These are phyloP conservation scores for Neodiprion lecontei DNA, from an alignment of 1,140 invertebrate species.

Conservation along the genomic window DNA sequence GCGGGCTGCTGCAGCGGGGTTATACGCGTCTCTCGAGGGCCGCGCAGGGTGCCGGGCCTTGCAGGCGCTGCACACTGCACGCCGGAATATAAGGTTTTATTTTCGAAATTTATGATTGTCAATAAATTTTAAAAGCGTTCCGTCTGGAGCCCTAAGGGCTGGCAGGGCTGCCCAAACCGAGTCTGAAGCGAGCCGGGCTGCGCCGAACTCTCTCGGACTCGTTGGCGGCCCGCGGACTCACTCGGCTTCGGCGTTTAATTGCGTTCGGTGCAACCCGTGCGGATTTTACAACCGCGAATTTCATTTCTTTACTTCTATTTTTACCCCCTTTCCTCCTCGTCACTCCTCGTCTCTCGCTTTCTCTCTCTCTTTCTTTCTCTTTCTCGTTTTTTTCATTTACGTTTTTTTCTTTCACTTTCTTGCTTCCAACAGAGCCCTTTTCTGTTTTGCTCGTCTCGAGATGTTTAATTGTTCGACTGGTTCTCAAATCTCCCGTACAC, in stretches of 20 bases:
- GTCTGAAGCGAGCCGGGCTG: slow-evolving; percentile 35
- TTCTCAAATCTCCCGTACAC: slow-evolving; percentile 38
- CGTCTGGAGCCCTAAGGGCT: slow-evolving; percentile 63
- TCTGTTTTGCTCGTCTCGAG: slow-evolving; percentile 34
- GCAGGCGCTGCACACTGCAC: slow-evolving; percentile 22
- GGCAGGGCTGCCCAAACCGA: slow-evolving; percentile 57
- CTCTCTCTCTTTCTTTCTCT: slow-evolving; percentile 13
- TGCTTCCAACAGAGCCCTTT: slow-evolving; percentile 21
- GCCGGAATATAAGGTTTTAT: slow-evolving; percentile 64
- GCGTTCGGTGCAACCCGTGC: slow-evolving; percentile 55
- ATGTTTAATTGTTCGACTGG: slow-evolving; percentile 51
- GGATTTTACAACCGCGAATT: slow-evolving; percentile 58
- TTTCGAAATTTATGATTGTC: slow-evolving; percentile 66
- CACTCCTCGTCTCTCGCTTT: slow-evolving; percentile 10
- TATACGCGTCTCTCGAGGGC: slow-evolving; percentile 4
- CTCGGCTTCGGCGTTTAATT: slow-evolving; percentile 58
- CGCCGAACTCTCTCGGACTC: slow-evolving; percentile 4
- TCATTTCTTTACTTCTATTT: slow-evolving; percentile 42
- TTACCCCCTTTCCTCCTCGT: slow-evolving; percentile 16
- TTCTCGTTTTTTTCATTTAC: slow-evolving; percentile 4
- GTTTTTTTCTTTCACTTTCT: slow-evolving; percentile 7
- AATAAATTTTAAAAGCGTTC: slow-evolving; percentile 66
- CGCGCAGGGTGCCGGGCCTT: slow-evolving; percentile 24
- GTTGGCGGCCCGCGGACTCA: slow-evolving; percentile 49
- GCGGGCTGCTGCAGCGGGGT: slow-evolving; percentile 39